Base-by-base conservation (phyloP, 2,797 vertebrate species). In the Fistularia tabacaria region DNA sequence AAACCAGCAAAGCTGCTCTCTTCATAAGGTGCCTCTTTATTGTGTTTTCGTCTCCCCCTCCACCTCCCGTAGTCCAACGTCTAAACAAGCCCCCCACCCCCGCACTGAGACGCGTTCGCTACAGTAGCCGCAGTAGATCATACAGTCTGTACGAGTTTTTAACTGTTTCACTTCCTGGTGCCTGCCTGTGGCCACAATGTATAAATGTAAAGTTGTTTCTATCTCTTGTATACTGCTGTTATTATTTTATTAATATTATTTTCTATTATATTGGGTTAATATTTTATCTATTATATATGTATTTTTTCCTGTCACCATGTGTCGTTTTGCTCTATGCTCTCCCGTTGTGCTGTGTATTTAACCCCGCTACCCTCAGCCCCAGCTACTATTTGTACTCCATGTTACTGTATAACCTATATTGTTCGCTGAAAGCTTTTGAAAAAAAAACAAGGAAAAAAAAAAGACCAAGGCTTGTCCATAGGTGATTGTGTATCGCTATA, bases 151-250 rank as follows among this genome's bases (percentile, higher is more conserved):
- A 81, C 25, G 25, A 74, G 67, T 66, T 69, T 81, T 72, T 64
- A 76, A 83, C 66, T 82, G 85, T 89, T 84, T 85, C 79, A 85
- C 87, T 85, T 87, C 82, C 85, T 83, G 86, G 88, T 91, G 90
- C 88, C 90, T 90, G 88, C 87, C 84, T 85, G 74, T 86, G 88
- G 89, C 86, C 87, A 82, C 84, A 81, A 69, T 91, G 89, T 92
- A 92, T 88, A 92, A 91, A 90, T 92, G 90, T 91, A 92, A 86
- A 92, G 67, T 89, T 88, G 78, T 86, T 80, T 80, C 46, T 79
- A 78, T 91, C 82, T 89, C 88, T 90, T 88, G 86, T 90, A 88
- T 87, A 87, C 85, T 90, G 79, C 83, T 87, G 82, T 87, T 77
- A 74, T 87, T 87, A 84, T 82, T 85, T 88, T 81, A 86, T 86